Evolutionary conservation across 1,140 invertebrate species (phyloP).

Genomic region (Plodia interpunctella): DNA sequence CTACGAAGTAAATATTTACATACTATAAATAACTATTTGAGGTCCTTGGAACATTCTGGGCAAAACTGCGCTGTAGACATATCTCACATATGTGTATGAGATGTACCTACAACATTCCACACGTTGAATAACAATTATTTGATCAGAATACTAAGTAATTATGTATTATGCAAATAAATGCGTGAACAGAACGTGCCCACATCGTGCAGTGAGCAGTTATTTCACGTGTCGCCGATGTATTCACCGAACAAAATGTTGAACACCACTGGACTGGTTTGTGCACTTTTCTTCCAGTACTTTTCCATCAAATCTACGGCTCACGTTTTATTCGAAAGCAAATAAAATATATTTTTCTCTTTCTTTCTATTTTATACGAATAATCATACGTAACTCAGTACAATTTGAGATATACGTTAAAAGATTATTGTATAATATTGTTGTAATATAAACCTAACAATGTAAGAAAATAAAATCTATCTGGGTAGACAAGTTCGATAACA

Average conservation of each 20-base stretch:
- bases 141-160: constrained; percentile 5
- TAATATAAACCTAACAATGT: too few species aligned
- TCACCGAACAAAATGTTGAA: constrained; percentile 31
- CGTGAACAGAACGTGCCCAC: constrained; percentile 1
- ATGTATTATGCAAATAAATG: constrained; percentile 6
- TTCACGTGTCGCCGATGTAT: neutral
- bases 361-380: neutral
- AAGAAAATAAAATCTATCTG: too few species aligned
- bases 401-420: too few species aligned
- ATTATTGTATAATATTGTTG: too few species aligned
- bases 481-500: too few species aligned
- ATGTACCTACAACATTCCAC: neutral
- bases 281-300: constrained; percentile 59
- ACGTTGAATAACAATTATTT: neutral
- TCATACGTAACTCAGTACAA: neutral
- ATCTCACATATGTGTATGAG: neutral
- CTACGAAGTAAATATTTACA: too few species aligned
- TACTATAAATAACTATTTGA: too few species aligned
- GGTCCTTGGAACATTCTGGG: neutral
- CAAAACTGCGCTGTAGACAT: neutral
- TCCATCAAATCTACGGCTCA: constrained; percentile 43
- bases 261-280: constrained; percentile 27
- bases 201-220: neutral
- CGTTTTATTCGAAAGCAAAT: constrained; percentile 31
- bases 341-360: constrained; percentile 24